A percentile compares a stretch with the other conserved stretches of the same genome.
Conservation (phyloP, 2,113 vertebrate genomes). For the Crotalus viridis region DNA sequence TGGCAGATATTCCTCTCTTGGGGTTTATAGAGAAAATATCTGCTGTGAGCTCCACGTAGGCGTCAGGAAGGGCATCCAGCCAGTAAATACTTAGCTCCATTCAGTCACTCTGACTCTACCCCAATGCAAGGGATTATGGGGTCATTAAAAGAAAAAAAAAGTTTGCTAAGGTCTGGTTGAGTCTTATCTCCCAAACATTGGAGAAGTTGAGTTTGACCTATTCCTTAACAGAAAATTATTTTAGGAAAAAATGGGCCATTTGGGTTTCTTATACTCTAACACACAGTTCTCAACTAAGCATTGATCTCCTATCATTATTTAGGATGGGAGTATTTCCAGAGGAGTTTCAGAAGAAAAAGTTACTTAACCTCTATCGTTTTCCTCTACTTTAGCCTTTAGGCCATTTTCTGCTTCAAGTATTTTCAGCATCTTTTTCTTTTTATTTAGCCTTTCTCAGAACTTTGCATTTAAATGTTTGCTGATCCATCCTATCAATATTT, state of each 20-base stretch:
- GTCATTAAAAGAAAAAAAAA: not conserved
- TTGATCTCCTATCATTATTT: not conserved
- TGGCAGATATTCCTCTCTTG: not conserved
- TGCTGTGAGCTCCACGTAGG: not conserved
- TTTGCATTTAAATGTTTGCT: not conserved
- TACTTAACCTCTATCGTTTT: not conserved
- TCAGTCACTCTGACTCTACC: not conserved
- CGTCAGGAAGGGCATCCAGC: not conserved
- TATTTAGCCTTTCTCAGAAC: not conserved
- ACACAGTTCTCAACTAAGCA: not conserved
- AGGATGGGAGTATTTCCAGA: not conserved
- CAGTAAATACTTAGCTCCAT: not conserved
- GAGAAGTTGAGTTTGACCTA: not conserved
- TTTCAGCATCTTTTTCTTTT: not conserved
- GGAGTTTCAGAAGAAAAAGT: not conserved
- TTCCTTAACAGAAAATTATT: not conserved
- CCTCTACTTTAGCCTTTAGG: not conserved
- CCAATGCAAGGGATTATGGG: not conserved
- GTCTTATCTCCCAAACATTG: not conserved
- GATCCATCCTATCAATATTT: constrained; percentile 16
- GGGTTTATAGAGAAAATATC: not conserved
- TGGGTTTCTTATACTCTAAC: not conserved
- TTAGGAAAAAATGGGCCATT: not conserved
- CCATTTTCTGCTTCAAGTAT: not conserved
- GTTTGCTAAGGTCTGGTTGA: not conserved